Evolutionary conservation across 2,113 vertebrate genomes (phyloP).

Genomic region (Poeciliopsis turrubarensis): DNA sequence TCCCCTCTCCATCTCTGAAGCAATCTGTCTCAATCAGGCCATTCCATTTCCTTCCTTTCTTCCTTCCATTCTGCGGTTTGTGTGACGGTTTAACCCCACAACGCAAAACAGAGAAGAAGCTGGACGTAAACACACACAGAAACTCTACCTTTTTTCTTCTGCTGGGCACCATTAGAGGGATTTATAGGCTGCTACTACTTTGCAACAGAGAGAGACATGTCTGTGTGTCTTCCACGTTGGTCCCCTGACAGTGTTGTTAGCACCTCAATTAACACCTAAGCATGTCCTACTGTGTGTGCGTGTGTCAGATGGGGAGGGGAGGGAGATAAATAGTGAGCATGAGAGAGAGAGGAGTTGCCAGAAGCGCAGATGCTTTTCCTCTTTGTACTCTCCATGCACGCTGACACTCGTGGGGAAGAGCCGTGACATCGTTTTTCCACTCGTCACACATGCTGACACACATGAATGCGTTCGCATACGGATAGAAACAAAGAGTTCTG

Average conservation of each 20-base stretch:
- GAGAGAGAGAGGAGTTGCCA: conserved; percentile 46
- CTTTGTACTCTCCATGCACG: conserved; percentile 65
- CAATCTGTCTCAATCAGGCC: conserved; percentile 69
- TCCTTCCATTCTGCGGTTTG: conserved; percentile 49
- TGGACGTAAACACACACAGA: conserved; percentile 11
- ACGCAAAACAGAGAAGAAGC: conserved; percentile 18
- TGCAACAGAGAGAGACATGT: neutral
- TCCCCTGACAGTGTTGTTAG: conserved; percentile 42
- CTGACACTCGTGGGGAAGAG: conserved; percentile 60
- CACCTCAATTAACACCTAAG: conserved; percentile 64
- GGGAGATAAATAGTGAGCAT: neutral
- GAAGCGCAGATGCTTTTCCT: conserved; percentile 65
- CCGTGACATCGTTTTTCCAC: conserved; percentile 67
- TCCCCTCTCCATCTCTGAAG: conserved; percentile 47
- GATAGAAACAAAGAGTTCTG: neutral
- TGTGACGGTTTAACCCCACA: conserved; percentile 54
- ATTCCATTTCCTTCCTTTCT: conserved; percentile 48
- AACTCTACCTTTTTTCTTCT: conserved; percentile 22
- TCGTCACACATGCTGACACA: conserved; percentile 8
- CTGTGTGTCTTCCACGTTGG: conserved; percentile 17
- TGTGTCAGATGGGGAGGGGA: neutral
- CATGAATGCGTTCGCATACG: conserved; percentile 1
- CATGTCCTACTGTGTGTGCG: conserved; percentile 32
- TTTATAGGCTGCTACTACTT: neutral
- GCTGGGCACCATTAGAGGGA: conserved; percentile 51